Evolutionary conservation across 1,140 invertebrate genomes (phyloP), one percentile per base, ranked within the genome.

Genomic region (Zaprionus ghesquierei): DNA sequence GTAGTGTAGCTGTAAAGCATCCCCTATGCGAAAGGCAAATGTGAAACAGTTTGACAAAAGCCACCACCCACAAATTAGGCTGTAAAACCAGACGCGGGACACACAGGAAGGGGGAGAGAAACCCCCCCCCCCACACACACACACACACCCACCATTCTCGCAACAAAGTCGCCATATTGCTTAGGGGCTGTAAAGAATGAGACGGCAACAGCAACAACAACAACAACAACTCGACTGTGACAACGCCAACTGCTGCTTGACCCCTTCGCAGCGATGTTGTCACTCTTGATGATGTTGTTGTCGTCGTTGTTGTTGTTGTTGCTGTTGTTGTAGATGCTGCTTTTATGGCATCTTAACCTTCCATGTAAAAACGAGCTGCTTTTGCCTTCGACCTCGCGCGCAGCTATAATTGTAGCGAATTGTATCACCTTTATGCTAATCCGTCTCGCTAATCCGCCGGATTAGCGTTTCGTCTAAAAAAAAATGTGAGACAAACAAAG

Each of bases 21-120:
- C 82, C 82, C 63, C 50, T 66, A 60, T 65, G 56, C 72, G 44
- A 38, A 38, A 49, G 35, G 65, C 49, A 82, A 86, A 84, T 84
- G 51, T 87, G 84, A 87, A 87, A 87, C 84, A 75, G 76, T 87
- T 85, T 87, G 85, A 79, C 77, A 87, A 87, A 84, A 89, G 84
- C 84, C 69, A 87, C 84, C 84, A 87, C 84, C 84, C 84, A 87
- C 84, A 87, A 87, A 87, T 87, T 87, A 89, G 84, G 73, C 84
- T 84, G 64, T 61, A 76, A 60, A 69, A 68, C 64, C 69, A 75
- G 59, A 69, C 65, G 46, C 18, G 55, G 58, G 25, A 55, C 70
- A 56, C 35, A 44, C 2, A 23, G 49, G 23, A 15, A 12, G 27
- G 27, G 25, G 25, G 25, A 3, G 25, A 6, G 49, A 9, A 27